Evolutionary conservation across 2,113 vertebrate genomes (phyloP).

Genomic region (Columba livia): DNA sequence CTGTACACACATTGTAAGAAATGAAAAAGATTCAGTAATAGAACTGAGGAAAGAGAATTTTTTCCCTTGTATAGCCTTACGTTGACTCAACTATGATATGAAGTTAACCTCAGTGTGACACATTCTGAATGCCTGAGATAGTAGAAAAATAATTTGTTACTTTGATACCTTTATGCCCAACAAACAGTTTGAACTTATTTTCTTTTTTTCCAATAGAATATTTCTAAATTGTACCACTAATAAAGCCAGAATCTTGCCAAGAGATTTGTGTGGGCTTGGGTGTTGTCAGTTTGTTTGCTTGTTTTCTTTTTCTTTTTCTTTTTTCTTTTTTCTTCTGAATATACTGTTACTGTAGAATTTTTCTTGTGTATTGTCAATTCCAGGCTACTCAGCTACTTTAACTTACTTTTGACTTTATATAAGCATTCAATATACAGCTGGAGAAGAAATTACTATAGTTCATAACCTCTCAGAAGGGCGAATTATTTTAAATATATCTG

Average conservation of each 20-base stretch:
- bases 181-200: not conserved
- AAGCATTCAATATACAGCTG: not conserved
- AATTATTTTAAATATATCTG: not conserved
- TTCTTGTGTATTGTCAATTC: not conserved
- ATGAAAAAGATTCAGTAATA: not conserved
- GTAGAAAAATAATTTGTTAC: rapidly evolving
- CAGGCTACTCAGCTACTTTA: not conserved
- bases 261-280: not conserved
- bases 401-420: not conserved
- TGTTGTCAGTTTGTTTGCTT: not conserved
- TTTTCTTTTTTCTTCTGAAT: not conserved
- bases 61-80: not conserved
- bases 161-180: not conserved
- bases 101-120: not conserved
- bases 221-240: not conserved
- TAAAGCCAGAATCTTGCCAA: not conserved
- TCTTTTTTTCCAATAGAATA: not conserved
- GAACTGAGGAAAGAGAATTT: not conserved
- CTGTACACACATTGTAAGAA: not conserved
- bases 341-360: not conserved
- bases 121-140: not conserved
- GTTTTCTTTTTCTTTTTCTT: rapidly evolving
- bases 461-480: not conserved
- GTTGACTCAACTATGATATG: not conserved
- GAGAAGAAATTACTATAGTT: not conserved